Percentiles rank a stretch among this genome's conserved stretches.
Evolutionary conservation across 2,113 vertebrate genomes (phyloP).

Genomic region (Semnopithecus entellus): DNA sequence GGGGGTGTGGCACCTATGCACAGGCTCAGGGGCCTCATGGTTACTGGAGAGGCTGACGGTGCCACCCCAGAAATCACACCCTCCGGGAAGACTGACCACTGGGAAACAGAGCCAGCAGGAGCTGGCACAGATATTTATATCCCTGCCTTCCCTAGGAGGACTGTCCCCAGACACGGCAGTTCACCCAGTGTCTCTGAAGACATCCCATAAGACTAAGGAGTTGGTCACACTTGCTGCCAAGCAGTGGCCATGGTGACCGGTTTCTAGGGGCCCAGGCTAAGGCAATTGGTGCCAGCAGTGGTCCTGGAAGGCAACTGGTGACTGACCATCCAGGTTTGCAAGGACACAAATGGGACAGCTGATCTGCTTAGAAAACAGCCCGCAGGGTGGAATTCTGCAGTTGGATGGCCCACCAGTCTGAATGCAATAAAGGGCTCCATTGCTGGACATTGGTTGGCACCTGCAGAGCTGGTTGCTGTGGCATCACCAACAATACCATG

Average conservation of each 20-base stretch:
- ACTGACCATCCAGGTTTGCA: neutral
- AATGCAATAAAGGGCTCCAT: neutral
- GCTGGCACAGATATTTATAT: no score
- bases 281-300: neutral
- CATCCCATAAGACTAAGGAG: neutral
- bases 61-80: no score
- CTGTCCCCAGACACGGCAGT: neutral
- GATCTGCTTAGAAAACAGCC: neutral
- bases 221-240: neutral
- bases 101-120: neutral
- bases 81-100: neutral
- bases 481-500: accelerated
- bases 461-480: neutral
- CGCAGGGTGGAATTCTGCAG: neutral
- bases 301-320: neutral
- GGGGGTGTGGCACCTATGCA: neutral
- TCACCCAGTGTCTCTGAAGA: neutral
- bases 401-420: neutral
- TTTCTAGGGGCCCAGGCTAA: neutral
- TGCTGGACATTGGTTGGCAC: neutral
- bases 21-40: neutral
- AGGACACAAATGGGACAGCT: accelerated
- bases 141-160: neutral
- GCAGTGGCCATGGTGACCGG: neutral
- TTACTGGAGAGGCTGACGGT: neutral